phyloP scores from a whole-genome alignment of 2,113 vertebrate species.

The Polypterus senegalus region DNA sequence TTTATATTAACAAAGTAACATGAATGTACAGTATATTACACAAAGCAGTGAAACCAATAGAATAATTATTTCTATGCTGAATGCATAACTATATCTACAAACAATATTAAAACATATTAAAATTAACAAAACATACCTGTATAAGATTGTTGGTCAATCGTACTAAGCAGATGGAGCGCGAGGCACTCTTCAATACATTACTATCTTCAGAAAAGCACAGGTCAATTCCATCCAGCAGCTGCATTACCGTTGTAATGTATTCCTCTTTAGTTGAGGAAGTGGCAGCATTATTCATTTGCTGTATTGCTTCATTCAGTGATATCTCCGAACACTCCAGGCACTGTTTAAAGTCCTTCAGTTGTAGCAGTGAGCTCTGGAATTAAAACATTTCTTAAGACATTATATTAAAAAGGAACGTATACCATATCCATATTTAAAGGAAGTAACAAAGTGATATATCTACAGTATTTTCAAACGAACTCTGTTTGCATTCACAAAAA shows the following conservation, averaged over 20 bases:
- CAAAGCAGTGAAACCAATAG: too few species aligned
- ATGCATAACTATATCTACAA: too few species aligned
- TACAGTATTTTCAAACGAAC: too few species aligned
- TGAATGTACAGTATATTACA: too few species aligned
- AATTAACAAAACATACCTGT: conserved; percentile 54
- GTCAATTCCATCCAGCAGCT: conserved; percentile 72
- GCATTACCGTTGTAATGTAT: conserved; percentile 78
- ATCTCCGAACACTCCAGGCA: conserved; percentile 85
- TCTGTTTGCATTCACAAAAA: too few species aligned
- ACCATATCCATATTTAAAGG: too few species aligned
- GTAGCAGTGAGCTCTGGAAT: conserved; percentile 75
- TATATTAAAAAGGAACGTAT: too few species aligned
- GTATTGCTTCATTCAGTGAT: conserved; percentile 81
- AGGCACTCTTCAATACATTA: conserved; percentile 50
- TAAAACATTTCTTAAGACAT: too few species aligned
- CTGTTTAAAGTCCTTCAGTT: conserved; percentile 67
- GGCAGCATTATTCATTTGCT: conserved; percentile 67
- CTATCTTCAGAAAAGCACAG: conserved; percentile 57
- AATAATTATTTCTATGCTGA: too few species aligned
- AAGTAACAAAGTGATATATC: too few species aligned
- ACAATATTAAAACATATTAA: too few species aligned
- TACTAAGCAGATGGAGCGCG: conserved; percentile 50
- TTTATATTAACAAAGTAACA: too few species aligned
- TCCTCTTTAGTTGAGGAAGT: conserved; percentile 73
- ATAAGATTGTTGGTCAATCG: conserved; percentile 85